Percentiles rank a stretch among this genome's conserved stretches.
These are phyloP conservation scores for Poeciliopsis turrubarensis DNA, from an alignment of 2,113 vertebrate genomes.

Conservation along the genomic window DNA sequence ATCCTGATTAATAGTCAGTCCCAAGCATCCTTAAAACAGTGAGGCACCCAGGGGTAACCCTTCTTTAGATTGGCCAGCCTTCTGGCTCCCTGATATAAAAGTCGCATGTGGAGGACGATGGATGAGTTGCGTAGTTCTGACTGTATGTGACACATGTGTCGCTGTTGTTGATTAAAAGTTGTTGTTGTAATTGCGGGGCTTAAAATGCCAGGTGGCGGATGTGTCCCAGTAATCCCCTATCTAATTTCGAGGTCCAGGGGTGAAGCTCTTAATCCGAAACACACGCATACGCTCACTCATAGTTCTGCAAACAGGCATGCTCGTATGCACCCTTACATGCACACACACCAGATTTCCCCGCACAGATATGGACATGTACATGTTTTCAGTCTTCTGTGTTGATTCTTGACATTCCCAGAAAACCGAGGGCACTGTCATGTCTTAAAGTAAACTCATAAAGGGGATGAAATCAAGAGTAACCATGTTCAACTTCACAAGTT, in stretches of 20 bases:
- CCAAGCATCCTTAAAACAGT: constrained; percentile 41
- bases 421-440: constrained; percentile 8
- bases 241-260: constrained; percentile 78
- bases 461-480: not conserved
- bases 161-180: constrained; percentile 79
- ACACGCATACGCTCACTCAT: constrained; percentile 64
- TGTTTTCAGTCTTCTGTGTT: constrained; percentile 5
- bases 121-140: constrained; percentile 42
- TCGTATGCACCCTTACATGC: not conserved
- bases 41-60: constrained; percentile 16
- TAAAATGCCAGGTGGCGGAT: constrained; percentile 80
- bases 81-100: not conserved
- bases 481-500: constrained; percentile 7
- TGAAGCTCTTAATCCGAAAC: constrained; percentile 80
- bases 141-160: constrained; percentile 68
- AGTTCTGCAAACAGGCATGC: constrained; percentile 45
- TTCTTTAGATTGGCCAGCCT: constrained; percentile 22
- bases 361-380: constrained; percentile 12
- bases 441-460: not conserved
- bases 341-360: constrained; percentile 14
- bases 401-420: constrained; percentile 6
- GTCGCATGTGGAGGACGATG: constrained; percentile 23
- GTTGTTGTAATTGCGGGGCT: constrained; percentile 77
- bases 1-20: constrained; percentile 64
- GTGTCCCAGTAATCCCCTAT: constrained; percentile 77